A percentile compares a stretch with the other conserved stretches of the same genome.
These are phyloP conservation scores for Myotis lucifugus DNA, from an alignment of 2,113 vertebrate genomes.

Conservation along the genomic window DNA sequence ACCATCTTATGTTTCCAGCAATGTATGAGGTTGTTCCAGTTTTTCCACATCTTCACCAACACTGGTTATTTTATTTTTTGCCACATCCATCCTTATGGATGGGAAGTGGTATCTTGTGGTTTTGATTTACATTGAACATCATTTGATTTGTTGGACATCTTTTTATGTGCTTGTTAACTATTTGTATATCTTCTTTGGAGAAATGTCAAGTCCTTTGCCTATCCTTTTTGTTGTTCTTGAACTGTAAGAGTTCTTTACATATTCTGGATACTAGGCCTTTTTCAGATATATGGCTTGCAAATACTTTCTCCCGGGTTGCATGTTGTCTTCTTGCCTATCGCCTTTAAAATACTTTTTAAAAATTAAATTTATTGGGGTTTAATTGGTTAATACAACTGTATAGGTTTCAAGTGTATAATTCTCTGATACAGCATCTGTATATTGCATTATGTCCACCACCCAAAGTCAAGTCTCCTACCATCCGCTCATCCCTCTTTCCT, in stretches of 20 bases:
- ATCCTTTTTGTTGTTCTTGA: background rate
- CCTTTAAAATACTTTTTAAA: background rate
- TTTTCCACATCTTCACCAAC: background rate
- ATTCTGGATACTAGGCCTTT: background rate
- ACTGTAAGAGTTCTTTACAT: background rate
- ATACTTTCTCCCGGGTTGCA: background rate
- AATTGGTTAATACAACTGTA: background rate
- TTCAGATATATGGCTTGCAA: background rate
- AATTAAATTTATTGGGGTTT: background rate
- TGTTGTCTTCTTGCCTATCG: background rate
- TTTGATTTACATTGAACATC: background rate
- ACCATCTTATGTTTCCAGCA: background rate
- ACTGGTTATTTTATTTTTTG: background rate
- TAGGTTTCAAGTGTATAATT: background rate
- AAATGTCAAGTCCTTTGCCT: background rate
- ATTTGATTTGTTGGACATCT: background rate
- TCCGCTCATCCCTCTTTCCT: background rate
- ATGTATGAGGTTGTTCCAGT: background rate
- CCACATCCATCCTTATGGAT: background rate
- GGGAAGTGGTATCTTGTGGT: background rate
- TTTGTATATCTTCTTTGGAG: background rate
- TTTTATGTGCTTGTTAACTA: background rate
- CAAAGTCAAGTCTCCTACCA: background rate
- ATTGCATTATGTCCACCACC: background rate
- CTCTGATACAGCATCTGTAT: background rate